Evolutionary conservation across 1,140 invertebrate genomes (phyloP), one percentile per base, ranked within the genome.

Genomic region (Mercenaria mercenaria): DNA sequence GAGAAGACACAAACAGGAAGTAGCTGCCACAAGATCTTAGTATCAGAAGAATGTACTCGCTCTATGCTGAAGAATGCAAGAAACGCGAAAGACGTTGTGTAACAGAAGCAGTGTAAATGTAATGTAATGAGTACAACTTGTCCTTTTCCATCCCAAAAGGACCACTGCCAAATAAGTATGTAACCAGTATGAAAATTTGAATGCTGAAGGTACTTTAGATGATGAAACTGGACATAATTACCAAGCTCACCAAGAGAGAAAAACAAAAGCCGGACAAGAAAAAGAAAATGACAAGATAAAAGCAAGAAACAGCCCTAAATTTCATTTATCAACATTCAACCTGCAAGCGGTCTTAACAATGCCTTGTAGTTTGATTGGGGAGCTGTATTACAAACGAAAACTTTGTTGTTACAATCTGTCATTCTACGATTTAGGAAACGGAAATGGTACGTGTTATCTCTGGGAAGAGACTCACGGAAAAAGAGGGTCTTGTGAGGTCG

Each of bases 71-170:
- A n/a, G 34, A 89, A 34, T 93, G 90, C 69, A 61, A 83, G n/a
- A 26, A 20, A 34, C 32, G 52, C n/a, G 59, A 29, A 32, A 34
- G 32, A 32, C 76, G 81, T 43, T 80, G 74, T 67, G 86, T 85
- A 13, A 37, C 37, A 61, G 50, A 52, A 29, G 50, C 43, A 18
- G 47, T 83, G 18, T 91, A 91, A 34, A 85, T 80, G 20, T 92
- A 92, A 47, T 86, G 79, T 88, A 81, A 59, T 39, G 83, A 92
- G 26, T 92, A 88, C 64, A 91, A 92, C 76, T 50, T 92, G 32
- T 85, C 72, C n/a, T 92, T 91, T 69, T 87, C 50, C 80, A 69
- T 74, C 90, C 88, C 0, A 90, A 91, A 91, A 90, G 69, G 90
- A 92, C 34, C 72, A 83, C 29, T 91, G 91, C 83, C 13, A 23